phyloP scores from a whole-genome alignment of 1,140 invertebrate species.

The Yoshiicerus persimilis region DNA sequence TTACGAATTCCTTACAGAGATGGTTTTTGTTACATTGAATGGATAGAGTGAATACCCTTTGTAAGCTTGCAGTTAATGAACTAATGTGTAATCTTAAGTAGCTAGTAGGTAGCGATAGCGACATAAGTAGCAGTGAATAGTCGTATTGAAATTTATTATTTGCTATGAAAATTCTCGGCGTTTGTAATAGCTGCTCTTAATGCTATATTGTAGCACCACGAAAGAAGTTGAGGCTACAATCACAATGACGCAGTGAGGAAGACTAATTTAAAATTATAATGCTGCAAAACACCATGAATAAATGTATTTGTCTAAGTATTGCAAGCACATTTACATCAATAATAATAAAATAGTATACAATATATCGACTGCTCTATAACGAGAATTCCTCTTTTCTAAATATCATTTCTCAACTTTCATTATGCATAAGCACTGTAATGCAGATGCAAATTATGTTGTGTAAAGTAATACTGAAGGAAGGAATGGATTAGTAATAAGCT shows the following conservation, averaged over 20 bases:
- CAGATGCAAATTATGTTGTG: background rate
- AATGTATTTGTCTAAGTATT: background rate
- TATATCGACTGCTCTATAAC: background rate
- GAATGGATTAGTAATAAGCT: background rate
- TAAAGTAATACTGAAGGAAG: too few species aligned
- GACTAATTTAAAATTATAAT: background rate
- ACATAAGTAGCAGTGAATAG: background rate
- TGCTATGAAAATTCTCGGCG: background rate
- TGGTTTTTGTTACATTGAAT: too few species aligned
- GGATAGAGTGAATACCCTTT: too few species aligned
- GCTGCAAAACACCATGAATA: background rate
- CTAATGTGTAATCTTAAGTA: too few species aligned
- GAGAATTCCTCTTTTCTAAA: background rate
- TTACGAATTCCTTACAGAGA: too few species aligned
- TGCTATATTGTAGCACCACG: background rate
- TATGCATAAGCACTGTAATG: background rate
- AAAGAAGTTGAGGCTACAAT: background rate
- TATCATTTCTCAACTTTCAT: background rate
- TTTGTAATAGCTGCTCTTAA: background rate
- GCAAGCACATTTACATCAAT: background rate
- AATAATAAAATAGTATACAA: background rate
- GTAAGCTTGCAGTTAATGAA: too few species aligned
- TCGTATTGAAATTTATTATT: background rate
- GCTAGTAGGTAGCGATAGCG: background rate
- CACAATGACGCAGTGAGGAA: background rate